Base-by-base conservation (phyloP, 2,113 vertebrate genomes). In the Apaloderma vittatum region DNA sequence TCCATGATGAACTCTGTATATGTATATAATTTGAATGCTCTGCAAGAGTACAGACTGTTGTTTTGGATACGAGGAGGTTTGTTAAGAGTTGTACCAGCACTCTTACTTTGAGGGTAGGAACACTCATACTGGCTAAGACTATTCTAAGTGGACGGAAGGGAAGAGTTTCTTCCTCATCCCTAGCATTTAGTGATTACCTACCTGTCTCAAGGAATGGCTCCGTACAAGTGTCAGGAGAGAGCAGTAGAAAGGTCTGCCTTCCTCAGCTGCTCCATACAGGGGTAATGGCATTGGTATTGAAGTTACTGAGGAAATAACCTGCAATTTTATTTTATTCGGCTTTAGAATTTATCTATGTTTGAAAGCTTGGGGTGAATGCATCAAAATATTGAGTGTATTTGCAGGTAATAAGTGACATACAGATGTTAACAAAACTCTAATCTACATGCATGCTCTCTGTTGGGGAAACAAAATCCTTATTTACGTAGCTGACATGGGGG, bases 371-470 rank as follows among this genome's bases (percentile, higher is more conserved):
- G 67, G 8, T 43, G 45, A 54, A 88, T 27, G 19, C 43, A 55
- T 46, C 7, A 17, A 27, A 65, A 21, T 2, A 20, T 20, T 9
- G 46, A 1, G 5, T 61, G n/a, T 16, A n/a, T 84, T 48, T 67
- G 51, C 3, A 7, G 43, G 51, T 26, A 48, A 2, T 34, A 49
- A 12, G 23, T 51, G 62, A 30, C 72, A 36, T 0, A 4, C 22
- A 52, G 14, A 32, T 43, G 62, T 22, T 32, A 40, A 20, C 34
- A 61, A 61, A 73, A 40, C 20, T 49, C 26, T 30, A 2, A 22
- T 20, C 62, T 30, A 30, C 0, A 0, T n/a, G 51, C 8, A 12
- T 3, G n/a, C 32, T 0, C 4, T 46, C 20, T 43, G 19, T 37
- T 1, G 6, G 4, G 12, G 43, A 36, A 79, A 7, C 9, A n/a